Evolutionary conservation across 2,113 vertebrate genomes (phyloP), one percentile per base, ranked within the genome.

Genomic region (Crotalus horridus): DNA sequence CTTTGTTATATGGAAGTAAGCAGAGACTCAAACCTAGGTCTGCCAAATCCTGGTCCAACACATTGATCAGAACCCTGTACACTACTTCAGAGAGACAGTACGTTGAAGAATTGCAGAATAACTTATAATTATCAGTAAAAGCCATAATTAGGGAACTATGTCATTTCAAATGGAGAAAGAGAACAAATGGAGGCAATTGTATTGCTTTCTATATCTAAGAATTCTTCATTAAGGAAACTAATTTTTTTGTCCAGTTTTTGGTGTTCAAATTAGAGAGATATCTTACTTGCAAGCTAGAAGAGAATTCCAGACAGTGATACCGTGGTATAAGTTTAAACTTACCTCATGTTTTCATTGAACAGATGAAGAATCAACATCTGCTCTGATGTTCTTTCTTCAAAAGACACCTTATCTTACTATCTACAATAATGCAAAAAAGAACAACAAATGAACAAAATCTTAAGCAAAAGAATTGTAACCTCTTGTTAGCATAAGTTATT

Each of bases 381-480:
- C 87, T 43, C 8, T 43, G 24, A 51, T 46, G 13, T 74, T 92
- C 87, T 88, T 92, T 74, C 89, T 93, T 90, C 88, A 33, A 94
- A 94, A 58, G 59, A 81, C 56, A 93, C 53, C 0, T 0, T 24
- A 56, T 58, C 85, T 0, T 0, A 48, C 93, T 89, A 89, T 43
- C 69, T 93, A 86, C 46, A 92, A 54, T 46, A 93, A 89, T 6
- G 20, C 59, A 95, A 94, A 55, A 87, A 58, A 89, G 91, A 33
- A 94, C 94, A 93, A 46, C 87, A 85, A 56, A 90, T 93, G 94
- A 0, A 0, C 6, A 43, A 59, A 91, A 91, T 29, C 86, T 89
- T 15, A 48, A 86, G 90, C 56, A 20, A 8, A 88, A 93, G 12
- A 90, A 88, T 85, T 92, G 81, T 51, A 93, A 92, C 93, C 87